Evolutionary conservation across 2,113 vertebrate genomes (phyloP), one percentile per base, ranked within the genome.

Genomic region (Elephantulus edwardii): DNA sequence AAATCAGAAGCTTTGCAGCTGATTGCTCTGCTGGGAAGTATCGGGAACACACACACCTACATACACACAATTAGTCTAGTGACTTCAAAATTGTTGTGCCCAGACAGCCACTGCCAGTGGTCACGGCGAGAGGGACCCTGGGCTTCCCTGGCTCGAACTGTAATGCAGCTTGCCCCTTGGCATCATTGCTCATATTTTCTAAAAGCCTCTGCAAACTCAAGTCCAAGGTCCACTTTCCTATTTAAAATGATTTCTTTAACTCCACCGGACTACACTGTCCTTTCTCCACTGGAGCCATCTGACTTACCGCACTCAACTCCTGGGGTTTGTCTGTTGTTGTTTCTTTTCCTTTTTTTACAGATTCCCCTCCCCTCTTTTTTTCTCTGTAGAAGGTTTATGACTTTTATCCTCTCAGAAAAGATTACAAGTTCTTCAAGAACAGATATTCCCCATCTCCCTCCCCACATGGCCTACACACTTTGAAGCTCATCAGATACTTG

Each of bases 1-100:
- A 94, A 79, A 80, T 70, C 26, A 56, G 90, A 72, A 92, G 66
- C 76, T 89, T 83, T 75, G 82, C 90, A 86, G n/a, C 58, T 38
- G 48, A 79, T 54, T 60, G 42, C 26, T 83, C 82, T 83, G 22
- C 13, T 58, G 48, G 84, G 90, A 60, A 93, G 81, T 64, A 70
- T 52, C 54, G 70, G 30, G 33, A 60, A 60, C 19, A 24, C 9
- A 11, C 60, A 38, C 66, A 85, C 17, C 60, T 13, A 72, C 3
- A 68, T 19, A 62, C 4, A 71, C 22, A 70, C 3, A 40, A 30
- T 26, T 33, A 82, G 42, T 38, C 19, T 13, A 13, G 38, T 14
- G 30, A 48, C 12, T 44, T 8, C 13, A 74, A 52, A 33, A 74
- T 77, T 52, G 4, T 68, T 46, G 9, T 24, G 40, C n/a, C 13